phyloP scores from a whole-genome alignment of 2,797 vertebrate species.

The Mareca strepera region DNA sequence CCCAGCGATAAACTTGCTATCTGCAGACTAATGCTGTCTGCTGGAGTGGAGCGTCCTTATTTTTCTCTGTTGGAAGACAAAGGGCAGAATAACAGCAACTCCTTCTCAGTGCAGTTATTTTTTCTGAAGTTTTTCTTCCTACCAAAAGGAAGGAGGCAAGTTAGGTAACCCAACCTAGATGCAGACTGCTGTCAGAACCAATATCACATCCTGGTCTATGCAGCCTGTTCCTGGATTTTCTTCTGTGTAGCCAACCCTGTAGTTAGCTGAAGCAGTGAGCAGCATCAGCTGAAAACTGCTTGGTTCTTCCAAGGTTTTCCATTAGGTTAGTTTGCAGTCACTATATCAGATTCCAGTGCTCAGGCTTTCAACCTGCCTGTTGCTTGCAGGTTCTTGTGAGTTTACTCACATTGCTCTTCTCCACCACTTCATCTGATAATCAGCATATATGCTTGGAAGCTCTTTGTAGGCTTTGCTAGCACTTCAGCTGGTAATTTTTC shows the following conservation, averaged over 20 bases:
- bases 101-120: background rate
- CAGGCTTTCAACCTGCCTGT: background rate
- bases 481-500: background rate
- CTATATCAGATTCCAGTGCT: background rate
- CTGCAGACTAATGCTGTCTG: background rate
- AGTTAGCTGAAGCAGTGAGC: background rate
- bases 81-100: background rate
- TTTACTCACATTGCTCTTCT: background rate
- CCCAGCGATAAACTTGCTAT: background rate
- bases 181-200: background rate
- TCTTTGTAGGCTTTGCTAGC: background rate
- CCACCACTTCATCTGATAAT: background rate
- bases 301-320: background rate
- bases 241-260: accelerated
- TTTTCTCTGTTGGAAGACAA: background rate
- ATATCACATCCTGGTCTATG: background rate
- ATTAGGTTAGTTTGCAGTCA: background rate
- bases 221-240: background rate
- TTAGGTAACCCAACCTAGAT: background rate
- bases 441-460: accelerated
- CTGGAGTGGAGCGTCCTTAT: background rate
- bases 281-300: background rate
- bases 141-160: background rate
- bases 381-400: background rate
- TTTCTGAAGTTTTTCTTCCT: background rate